phyloP scores from a whole-genome alignment of 1,140 invertebrate genomes.

The Anthonomus grandis region DNA sequence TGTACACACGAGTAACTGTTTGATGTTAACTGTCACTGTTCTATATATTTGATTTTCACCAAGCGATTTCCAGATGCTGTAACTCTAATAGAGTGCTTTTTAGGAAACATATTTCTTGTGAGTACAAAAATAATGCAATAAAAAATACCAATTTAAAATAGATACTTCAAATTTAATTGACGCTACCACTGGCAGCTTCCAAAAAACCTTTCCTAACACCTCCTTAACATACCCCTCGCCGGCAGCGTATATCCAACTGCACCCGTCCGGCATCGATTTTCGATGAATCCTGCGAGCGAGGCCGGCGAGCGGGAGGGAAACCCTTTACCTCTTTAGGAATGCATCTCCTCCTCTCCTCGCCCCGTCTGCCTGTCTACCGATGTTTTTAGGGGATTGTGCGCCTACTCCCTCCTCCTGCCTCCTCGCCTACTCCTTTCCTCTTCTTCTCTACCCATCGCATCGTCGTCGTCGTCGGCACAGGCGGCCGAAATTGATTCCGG shows the following conservation, averaged over 20 bases:
- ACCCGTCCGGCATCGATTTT: slow-evolving; percentile 26
- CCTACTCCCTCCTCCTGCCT: slow-evolving; percentile 9
- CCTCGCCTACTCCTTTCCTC: slow-evolving; percentile 1
- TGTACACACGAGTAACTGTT: too few relatives aligned
- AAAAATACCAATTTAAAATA: too few relatives aligned
- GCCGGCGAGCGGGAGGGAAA: neutral
- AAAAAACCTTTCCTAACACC: slow-evolving; percentile 27
- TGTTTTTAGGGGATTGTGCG: slow-evolving; percentile 19
- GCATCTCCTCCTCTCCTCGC: slow-evolving; percentile 1
- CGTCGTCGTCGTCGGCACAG: too few relatives aligned
- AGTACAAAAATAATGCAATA: too few relatives aligned
- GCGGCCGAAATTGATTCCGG: slow-evolving; percentile 26
- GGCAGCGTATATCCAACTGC: slow-evolving; percentile 24
- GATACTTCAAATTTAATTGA: too few relatives aligned
- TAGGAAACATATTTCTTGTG: too few relatives aligned
- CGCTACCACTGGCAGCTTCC: slow-evolving; percentile 11
- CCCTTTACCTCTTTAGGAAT: slow-evolving; percentile 6
- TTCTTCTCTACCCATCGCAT: too few relatives aligned
- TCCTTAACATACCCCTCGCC: slow-evolving; percentile 22
- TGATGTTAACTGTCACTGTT: too few relatives aligned
- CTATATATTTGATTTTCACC: too few relatives aligned
- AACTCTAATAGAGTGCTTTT: too few relatives aligned
- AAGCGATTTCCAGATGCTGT: too few relatives aligned
- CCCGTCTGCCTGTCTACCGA: neutral
- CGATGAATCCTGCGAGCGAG: slow-evolving; percentile 20